These are phyloP conservation scores for Ophion obscuratus DNA, from an alignment of 2,888 invertebrate genomes.

Conservation along the genomic window DNA sequence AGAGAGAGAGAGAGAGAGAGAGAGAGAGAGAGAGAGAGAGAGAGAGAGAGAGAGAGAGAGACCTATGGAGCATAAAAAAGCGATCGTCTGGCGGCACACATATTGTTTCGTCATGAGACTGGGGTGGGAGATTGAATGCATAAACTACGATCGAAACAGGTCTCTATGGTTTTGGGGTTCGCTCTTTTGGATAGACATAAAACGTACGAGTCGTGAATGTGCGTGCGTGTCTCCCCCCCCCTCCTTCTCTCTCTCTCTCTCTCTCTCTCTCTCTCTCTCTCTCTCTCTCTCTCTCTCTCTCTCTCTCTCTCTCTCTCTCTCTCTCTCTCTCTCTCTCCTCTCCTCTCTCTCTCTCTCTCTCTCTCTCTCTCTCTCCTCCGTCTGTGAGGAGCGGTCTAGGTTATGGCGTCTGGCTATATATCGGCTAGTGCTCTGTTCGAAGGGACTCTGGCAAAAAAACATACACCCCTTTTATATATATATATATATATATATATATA, in stretches of 20 bases:
- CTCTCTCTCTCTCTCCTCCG: not conserved
- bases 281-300: no score
- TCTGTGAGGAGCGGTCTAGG: conserved; percentile 24
- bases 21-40: not conserved
- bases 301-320: no score
- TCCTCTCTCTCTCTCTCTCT: no score
- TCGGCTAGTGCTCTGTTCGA: not conserved
- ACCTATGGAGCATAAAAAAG: not conserved
- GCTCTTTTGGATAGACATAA: conserved; percentile 47
- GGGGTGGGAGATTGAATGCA: conserved; percentile 65
- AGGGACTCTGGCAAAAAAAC: conserved; percentile 20
- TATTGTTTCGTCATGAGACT: conserved; percentile 63
- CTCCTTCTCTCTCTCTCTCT: no score
- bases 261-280: no score
- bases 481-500: not conserved
- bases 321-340: no score
- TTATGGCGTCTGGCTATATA: conserved; percentile 35
- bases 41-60: conserved; percentile 7
- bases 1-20: not conserved
- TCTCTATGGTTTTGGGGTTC: conserved; percentile 44
- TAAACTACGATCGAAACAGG: conserved; percentile 64
- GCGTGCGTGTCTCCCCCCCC: no score
- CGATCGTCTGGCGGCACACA: conserved; percentile 49
- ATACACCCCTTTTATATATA: not conserved
- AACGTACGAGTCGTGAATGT: not conserved